Evolutionary conservation across 2,888 invertebrate species (phyloP).

Genomic region (Lacanobia wlatinum): DNA sequence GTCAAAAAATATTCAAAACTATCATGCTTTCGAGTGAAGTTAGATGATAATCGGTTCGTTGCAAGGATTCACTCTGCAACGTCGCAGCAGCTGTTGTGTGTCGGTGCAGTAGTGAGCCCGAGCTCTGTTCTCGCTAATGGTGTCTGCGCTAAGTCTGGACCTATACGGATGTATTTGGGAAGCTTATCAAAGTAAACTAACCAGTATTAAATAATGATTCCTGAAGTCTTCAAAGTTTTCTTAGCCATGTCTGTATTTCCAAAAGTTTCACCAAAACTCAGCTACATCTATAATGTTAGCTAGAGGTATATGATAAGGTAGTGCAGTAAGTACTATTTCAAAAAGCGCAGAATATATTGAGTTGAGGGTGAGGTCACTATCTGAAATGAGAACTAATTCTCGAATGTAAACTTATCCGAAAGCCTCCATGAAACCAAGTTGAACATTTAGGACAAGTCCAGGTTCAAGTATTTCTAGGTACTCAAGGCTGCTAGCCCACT

Average conservation of each 20-base stretch:
- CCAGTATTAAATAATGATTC: neutral
- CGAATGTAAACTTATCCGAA: neutral
- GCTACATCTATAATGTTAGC: neutral
- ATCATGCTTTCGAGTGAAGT: conserved; percentile 78
- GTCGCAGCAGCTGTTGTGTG: conserved; percentile 79
- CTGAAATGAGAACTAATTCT: neutral
- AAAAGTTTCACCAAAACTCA: neutral
- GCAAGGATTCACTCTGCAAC: conserved; percentile 81
- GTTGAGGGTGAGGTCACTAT: neutral
- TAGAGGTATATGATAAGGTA: neutral
- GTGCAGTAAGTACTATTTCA: neutral
- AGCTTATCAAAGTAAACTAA: conserved; percentile 74
- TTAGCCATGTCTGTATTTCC: neutral
- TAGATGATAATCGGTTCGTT: conserved; percentile 77
- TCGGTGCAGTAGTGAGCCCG: conserved; percentile 81
- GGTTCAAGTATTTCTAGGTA: neutral
- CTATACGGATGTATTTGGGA: conserved; percentile 79
- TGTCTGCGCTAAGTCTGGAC: conserved; percentile 80
- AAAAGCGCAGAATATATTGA: neutral
- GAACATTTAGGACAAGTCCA: neutral
- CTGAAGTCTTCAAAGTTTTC: neutral
- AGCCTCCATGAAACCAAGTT: neutral
- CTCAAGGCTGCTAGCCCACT: no score
- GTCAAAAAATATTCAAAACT: conserved; percentile 54
- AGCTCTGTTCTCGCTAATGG: conserved; percentile 79